A percentile compares a stretch with the other conserved stretches of the same genome.
phyloP scores from a whole-genome alignment of 1,140 invertebrate species.

The Acyrthosiphon pisum region DNA sequence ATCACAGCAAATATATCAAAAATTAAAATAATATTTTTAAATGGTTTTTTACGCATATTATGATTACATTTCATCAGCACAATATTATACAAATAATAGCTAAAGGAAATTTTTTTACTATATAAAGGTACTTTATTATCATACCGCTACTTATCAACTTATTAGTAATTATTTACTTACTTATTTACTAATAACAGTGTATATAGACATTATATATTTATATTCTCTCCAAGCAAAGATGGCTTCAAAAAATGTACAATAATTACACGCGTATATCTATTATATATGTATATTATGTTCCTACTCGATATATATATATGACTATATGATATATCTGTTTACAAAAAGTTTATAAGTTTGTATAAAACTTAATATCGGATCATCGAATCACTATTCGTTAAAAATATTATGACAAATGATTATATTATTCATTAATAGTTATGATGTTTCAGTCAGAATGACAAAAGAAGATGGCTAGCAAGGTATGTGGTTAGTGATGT shows the following conservation, averaged over 20 bases:
- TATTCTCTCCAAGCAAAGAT: too few relatives aligned
- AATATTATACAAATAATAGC: background rate
- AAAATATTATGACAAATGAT: background rate
- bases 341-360: background rate
- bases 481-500: background rate
- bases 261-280: background rate
- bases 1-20: too few relatives aligned
- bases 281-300: too few relatives aligned
- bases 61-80: too few relatives aligned
- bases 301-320: background rate
- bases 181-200: too few relatives aligned
- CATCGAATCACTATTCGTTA: too few relatives aligned
- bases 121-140: background rate
- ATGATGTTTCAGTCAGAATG: background rate
- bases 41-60: background rate
- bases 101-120: background rate
- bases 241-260: background rate
- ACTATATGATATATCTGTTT: background rate
- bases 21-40: too few relatives aligned
- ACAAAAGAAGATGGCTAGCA: too few relatives aligned
- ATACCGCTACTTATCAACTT: background rate
- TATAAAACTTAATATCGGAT: background rate
- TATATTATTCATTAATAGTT: background rate
- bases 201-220: too few relatives aligned
- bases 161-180: too few relatives aligned